A percentile compares a stretch with the other conserved stretches of the same genome.
Evolutionary conservation across 2,888 invertebrate genomes (phyloP).

Genomic region (Hypolimnas misippus): DNA sequence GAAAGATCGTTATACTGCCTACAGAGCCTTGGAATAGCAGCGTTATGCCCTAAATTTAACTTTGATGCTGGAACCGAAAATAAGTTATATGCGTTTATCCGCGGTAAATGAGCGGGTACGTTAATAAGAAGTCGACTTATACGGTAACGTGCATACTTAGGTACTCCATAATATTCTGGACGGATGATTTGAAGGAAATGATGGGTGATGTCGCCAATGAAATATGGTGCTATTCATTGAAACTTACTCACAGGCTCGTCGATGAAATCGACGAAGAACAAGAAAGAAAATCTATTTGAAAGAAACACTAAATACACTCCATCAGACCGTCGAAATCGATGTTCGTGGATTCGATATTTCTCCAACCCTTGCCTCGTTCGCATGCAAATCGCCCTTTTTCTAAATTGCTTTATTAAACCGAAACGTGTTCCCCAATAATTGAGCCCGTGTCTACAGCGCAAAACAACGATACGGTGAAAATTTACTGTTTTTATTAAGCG

Average conservation of each 20-base stretch:
- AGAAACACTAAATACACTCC: not conserved
- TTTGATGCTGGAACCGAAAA: too few relatives aligned
- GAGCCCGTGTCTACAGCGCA: slow-evolving; percentile 36
- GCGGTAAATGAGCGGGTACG: too few relatives aligned
- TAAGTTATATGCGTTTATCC: too few relatives aligned
- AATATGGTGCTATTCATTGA: too few relatives aligned
- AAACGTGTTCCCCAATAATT: slow-evolving; percentile 74
- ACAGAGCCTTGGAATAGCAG: too few relatives aligned
- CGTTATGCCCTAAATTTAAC: too few relatives aligned
- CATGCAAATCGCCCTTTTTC: slow-evolving; percentile 76
- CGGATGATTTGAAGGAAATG: too few relatives aligned
- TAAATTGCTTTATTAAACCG: slow-evolving; percentile 81
- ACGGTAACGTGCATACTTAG: too few relatives aligned
- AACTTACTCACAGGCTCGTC: not conserved
- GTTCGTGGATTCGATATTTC: slow-evolving; percentile 33
- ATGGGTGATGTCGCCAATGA: too few relatives aligned
- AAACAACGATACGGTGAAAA: slow-evolving; percentile 44
- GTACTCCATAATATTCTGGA: too few relatives aligned
- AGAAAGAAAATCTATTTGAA: slow-evolving; percentile 8
- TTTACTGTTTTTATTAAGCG: slow-evolving; percentile 61
- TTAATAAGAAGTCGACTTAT: too few relatives aligned
- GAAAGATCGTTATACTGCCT: too few relatives aligned
- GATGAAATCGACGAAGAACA: not conserved
- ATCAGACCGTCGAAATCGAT: slow-evolving; percentile 21
- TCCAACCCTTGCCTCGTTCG: slow-evolving; percentile 68